Conservation (phyloP, 2,113 vertebrate species). For the Mirounga angustirostris region DNA sequence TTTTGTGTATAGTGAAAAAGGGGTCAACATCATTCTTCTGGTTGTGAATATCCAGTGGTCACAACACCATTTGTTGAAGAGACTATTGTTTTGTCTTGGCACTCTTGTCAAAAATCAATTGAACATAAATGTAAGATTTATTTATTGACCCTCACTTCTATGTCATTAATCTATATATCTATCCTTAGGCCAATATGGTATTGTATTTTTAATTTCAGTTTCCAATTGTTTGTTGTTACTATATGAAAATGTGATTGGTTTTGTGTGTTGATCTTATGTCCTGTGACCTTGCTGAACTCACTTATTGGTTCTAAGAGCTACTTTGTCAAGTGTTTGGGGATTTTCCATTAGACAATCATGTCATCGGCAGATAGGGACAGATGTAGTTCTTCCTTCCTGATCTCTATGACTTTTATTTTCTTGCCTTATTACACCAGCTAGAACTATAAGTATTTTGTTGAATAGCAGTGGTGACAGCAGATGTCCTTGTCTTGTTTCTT, state of each 20-base stretch:
- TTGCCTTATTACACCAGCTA: background rate
- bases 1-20: background rate
- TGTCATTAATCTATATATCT: background rate
- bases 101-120: background rate
- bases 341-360: background rate
- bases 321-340: background rate
- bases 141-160: constrained; percentile 8
- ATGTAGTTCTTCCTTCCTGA: constrained; percentile 16
- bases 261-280: background rate
- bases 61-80: background rate
- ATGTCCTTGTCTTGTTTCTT: background rate
- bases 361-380: background rate
- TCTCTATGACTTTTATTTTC: background rate
- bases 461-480: background rate
- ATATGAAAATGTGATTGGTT: background rate
- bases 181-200: background rate
- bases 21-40: background rate
- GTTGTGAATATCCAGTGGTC: background rate
- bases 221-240: background rate
- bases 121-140: constrained; percentile 6
- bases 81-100: background rate
- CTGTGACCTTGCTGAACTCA: background rate
- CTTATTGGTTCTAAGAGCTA: background rate
- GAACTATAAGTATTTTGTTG: background rate
- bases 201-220: constrained; percentile 33